Conservation (phyloP, 1,140 invertebrate species). For the Helicoverpa armigera region DNA sequence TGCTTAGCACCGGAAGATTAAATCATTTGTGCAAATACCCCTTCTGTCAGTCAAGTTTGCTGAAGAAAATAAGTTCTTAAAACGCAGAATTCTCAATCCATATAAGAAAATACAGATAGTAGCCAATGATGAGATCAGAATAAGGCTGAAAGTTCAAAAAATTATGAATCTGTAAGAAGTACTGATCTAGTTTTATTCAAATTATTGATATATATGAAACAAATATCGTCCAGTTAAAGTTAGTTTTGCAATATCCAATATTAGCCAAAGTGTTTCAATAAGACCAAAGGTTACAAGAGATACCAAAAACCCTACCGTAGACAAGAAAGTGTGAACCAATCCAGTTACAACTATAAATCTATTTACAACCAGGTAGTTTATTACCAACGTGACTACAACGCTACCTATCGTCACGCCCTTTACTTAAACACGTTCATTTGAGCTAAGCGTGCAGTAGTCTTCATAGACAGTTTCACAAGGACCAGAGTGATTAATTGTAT, state of each 20-base stretch:
- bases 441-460: slow-evolving; percentile 26
- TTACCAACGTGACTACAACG: slow-evolving; percentile 20
- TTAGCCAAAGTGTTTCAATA: too few relatives aligned
- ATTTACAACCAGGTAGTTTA: slow-evolving; percentile 15
- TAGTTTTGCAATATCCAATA: too few relatives aligned
- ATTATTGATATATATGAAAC: too few relatives aligned
- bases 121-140: too few relatives aligned
- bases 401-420: slow-evolving; percentile 32
- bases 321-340: neutral
- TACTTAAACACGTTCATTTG: slow-evolving; percentile 26
- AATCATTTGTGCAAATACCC: neutral
- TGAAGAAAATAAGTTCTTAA: neutral
- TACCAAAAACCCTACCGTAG: neutral
- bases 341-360: neutral
- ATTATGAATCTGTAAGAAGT: too few relatives aligned
- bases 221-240: too few relatives aligned
- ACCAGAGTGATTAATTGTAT: slow-evolving; percentile 12
- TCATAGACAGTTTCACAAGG: slow-evolving; percentile 26
- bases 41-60: neutral
- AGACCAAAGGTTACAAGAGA: neutral
- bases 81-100: neutral
- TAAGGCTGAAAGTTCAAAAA: too few relatives aligned
- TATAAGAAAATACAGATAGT: too few relatives aligned
- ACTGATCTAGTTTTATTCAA: too few relatives aligned
- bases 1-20: slow-evolving; percentile 8